Evolutionary conservation across 2,888 invertebrate species (phyloP), one percentile per base, ranked within the genome.

Genomic region (Phoenoteleia sp.): DNA sequence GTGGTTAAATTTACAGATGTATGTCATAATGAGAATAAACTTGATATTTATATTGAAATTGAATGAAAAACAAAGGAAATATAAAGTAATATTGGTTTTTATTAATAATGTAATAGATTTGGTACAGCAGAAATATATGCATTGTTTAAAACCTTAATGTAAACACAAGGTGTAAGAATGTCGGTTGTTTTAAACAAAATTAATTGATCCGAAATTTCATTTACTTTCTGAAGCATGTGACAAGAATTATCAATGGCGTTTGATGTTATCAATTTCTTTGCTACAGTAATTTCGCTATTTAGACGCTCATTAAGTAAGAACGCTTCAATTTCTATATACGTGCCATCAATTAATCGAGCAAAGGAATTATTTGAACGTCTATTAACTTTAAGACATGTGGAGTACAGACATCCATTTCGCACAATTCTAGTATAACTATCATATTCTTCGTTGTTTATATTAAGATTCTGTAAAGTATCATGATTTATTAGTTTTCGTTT

Each of bases 51-150:
- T n/a, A n/a, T n/a, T n/a, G n/a, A n/a, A n/a, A n/a, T n/a, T n/a
- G n/a, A n/a, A n/a, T n/a, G n/a, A n/a, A n/a, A n/a, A n/a, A n/a
- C n/a, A n/a, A n/a, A n/a, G n/a, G n/a, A n/a, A n/a, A n/a, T n/a
- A n/a, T n/a, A n/a, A n/a, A n/a, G n/a, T n/a, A n/a, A n/a, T n/a
- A n/a, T n/a, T n/a, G n/a, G n/a, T n/a, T n/a, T n/a, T n/a, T n/a
- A n/a, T 47, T 21, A 66, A 49, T 67, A 67, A 54, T 67, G 54
- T 21, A 67, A 21, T 21, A 54, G 7, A 21, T 67, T 67, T 1
- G 67, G 45, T 17, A 54, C 15, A 39, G 33, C 29, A 9, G 33
- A 66, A 13, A 66, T 15, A 15, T 66, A 66, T n/a, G 45, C 21
- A 21, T 36, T 54, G 21, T 67, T 25, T 17, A 54, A 17, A 2